A percentile compares a stretch with the other conserved stretches of the same genome.
Conservation (phyloP, 2,888 invertebrate genomes). For the Plemyria rubiginata region DNA sequence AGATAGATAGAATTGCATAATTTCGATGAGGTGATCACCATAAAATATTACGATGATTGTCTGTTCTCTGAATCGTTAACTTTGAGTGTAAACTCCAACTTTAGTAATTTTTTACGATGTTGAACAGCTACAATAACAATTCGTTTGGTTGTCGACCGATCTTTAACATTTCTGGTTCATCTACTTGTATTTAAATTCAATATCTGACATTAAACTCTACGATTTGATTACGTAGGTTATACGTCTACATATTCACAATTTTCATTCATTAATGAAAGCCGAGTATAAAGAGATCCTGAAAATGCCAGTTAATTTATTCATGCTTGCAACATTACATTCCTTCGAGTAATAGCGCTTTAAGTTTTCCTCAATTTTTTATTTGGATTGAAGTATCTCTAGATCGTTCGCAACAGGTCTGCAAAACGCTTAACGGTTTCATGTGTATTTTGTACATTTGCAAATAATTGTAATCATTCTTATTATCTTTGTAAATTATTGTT, state of each 20-base stretch:
- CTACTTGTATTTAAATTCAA: background rate
- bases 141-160: constrained; percentile 21
- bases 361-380: background rate
- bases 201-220: too few species aligned
- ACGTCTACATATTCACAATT: too few species aligned
- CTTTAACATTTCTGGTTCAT: constrained; percentile 1
- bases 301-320: too few species aligned
- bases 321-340: background rate
- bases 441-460: too few species aligned
- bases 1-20: constrained; percentile 22
- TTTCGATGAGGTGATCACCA: constrained; percentile 30
- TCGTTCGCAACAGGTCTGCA: too few species aligned
- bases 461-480: too few species aligned
- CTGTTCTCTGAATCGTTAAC: constrained; percentile 38
- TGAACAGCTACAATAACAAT: constrained; percentile 32
- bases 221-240: too few species aligned
- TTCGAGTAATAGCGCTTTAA: background rate
- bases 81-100: constrained; percentile 32
- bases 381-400: too few species aligned
- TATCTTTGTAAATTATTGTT: too few species aligned
- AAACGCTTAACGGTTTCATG: too few species aligned
- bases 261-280: too few species aligned
- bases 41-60: constrained; percentile 34
- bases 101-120: constrained; percentile 36
- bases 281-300: too few species aligned